Conservation (phyloP, 2,888 invertebrate species). For the Cantharis rustica region DNA sequence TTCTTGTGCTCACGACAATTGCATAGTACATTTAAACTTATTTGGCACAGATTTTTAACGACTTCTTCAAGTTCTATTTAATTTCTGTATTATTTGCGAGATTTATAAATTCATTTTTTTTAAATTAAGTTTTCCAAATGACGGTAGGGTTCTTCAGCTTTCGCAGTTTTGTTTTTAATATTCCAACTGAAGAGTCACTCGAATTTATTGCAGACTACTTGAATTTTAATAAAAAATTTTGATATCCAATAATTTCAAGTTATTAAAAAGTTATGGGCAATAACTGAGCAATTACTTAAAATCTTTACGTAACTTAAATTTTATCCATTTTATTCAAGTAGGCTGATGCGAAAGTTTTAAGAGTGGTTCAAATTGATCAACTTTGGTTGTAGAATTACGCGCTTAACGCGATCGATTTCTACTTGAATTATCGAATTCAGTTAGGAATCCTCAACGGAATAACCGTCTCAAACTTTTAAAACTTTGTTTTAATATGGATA, state of each 20-base stretch:
- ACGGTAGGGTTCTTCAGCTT: background rate
- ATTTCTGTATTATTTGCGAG: background rate
- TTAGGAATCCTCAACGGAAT: background rate
- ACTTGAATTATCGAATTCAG: background rate
- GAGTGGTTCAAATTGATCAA: background rate
- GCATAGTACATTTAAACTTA: background rate
- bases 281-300: background rate
- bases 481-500: background rate
- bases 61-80: background rate
- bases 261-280: background rate
- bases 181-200: background rate
- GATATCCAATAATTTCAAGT: background rate
- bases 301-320: background rate
- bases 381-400: background rate
- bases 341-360: background rate
- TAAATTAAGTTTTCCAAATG: background rate
- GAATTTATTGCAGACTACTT: background rate
- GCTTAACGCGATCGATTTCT: background rate
- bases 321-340: background rate
- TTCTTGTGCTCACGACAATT: background rate
- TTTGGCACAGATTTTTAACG: background rate
- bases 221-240: background rate
- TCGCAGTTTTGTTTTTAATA: background rate
- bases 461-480: background rate
- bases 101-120: background rate